Evolutionary conservation across 2,888 invertebrate genomes (phyloP).

Genomic region (Harpagoxenus sublaevis): DNA sequence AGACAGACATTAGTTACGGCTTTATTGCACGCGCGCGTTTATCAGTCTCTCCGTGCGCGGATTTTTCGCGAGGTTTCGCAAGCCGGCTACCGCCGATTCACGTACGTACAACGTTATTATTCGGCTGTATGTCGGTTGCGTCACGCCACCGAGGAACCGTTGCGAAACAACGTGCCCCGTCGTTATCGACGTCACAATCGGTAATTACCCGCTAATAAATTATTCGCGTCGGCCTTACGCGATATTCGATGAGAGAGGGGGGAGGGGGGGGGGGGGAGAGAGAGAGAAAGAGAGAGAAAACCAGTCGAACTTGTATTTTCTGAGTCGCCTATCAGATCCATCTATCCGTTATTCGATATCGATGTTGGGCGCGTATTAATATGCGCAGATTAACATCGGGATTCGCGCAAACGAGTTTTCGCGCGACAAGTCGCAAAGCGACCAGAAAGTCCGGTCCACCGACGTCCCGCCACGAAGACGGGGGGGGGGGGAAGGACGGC

Average conservation of each 20-base stretch:
- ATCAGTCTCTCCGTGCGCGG: slow-evolving; percentile 29
- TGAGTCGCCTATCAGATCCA: slow-evolving; percentile 30
- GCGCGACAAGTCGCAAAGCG: slow-evolving; percentile 25
- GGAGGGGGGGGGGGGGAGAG: not conserved
- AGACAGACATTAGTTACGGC: slow-evolving; percentile 16
- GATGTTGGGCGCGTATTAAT: slow-evolving; percentile 31
- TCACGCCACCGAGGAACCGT: slow-evolving; percentile 46
- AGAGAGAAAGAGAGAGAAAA: slow-evolving; percentile 43
- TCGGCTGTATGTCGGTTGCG: slow-evolving; percentile 39
- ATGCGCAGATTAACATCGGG: slow-evolving; percentile 38
- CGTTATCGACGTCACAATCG: slow-evolving; percentile 67
- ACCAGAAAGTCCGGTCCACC: slow-evolving; percentile 34
- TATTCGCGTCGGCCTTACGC: slow-evolving; percentile 56
- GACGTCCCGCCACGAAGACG: not conserved
- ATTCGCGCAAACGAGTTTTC: slow-evolving; percentile 42
- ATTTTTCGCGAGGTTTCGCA: slow-evolving; percentile 63
- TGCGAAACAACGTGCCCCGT: slow-evolving; percentile 62
- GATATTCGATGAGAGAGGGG: slow-evolving; percentile 28
- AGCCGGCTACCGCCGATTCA: slow-evolving; percentile 39
- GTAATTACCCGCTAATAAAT: slow-evolving; percentile 71
- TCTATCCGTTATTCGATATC: slow-evolving; percentile 55
- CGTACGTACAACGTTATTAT: slow-evolving; percentile 48
- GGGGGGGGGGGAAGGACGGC: not conserved
- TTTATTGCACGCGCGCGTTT: slow-evolving; percentile 33
- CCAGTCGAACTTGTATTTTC: slow-evolving; percentile 59